Evolutionary conservation across 2,888 invertebrate genomes (phyloP), one percentile per base, ranked within the genome.

Genomic region (Drosophila subquinaria): DNA sequence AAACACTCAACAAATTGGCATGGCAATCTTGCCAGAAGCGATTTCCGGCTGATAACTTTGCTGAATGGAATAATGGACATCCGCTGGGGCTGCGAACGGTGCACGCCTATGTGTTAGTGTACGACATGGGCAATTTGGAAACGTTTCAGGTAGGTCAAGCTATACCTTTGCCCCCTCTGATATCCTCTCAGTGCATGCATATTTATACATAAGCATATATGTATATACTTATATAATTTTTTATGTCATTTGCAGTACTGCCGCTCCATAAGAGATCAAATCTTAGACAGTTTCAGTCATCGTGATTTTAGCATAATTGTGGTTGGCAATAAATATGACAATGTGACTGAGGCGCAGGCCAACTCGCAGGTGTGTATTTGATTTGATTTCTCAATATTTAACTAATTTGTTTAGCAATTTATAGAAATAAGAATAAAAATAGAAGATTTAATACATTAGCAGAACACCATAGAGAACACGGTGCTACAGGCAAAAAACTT

Each of bases 301-400:
- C 94, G 97, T 80, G 97, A 98, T 93, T 97, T 98, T 96, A 95
- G 96, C 85, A 95, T 98, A 51, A 94, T 98, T 81, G 97, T 98
- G 40, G 98, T 98, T 50, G 98, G 98, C 64, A 98, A 98, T 93
- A 98, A 98, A 92, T 97, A 97, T 92, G 98, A 98, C 92, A 93
- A 96, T 79, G 93, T 96, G 43, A 95, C 95, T 82, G 92, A 93
- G 80, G 91, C 92, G 69, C 92, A 92, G 87, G 90, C 91, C 73
- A 92, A 92, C 86, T 92, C 93, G 79, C 93, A 93, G 92, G 93
- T 93, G 81, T 82, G 79, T 69, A 11, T 15, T 3, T 6, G n/a
- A 42, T 15, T 27, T 38, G 10, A 53, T 35, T 17, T 20, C 13
- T 35, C 4, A 0, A 15, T 55, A 15, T 15, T 40, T 3, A 2